These are phyloP conservation scores for Eulimnadia texana DNA, from an alignment of 1,140 invertebrate genomes.

Conservation along the genomic window DNA sequence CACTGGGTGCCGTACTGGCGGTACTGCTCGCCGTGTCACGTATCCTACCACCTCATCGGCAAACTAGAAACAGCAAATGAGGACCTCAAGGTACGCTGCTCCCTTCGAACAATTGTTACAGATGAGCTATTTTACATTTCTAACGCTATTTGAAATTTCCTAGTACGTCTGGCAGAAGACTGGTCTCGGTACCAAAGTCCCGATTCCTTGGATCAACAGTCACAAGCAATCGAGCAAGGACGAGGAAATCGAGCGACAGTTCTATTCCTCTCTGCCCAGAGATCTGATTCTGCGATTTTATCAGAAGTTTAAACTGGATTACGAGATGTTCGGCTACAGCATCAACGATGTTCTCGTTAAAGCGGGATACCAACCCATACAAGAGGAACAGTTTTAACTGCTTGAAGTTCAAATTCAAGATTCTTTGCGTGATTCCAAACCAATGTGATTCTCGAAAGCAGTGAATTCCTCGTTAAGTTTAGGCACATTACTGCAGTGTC, in stretches of 20 bases:
- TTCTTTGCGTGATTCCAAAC: too few relatives aligned
- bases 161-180: conserved; percentile 17
- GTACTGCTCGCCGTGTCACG: conserved; percentile 24
- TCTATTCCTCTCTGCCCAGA: conserved; percentile 17
- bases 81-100: conserved; percentile 21
- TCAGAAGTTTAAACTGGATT: conserved; percentile 22
- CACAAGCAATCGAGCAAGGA: not conserved
- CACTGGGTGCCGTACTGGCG: conserved; percentile 27
- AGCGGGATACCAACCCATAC: conserved; percentile 9
- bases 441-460: not conserved
- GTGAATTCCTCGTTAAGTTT: not conserved
- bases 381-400: not conserved
- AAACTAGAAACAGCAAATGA: conserved; percentile 25
- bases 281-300: conserved; percentile 21
- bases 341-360: conserved; percentile 20
- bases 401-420: too few relatives aligned
- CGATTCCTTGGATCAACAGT: conserved; percentile 14
- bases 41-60: conserved; percentile 27
- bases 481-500: too few relatives aligned
- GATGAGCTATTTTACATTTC: not conserved
- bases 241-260: not conserved
- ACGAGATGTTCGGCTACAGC: conserved; percentile 24
- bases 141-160: not conserved
- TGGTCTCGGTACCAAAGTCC: conserved; percentile 5
- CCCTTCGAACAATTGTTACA: not conserved